These are phyloP conservation scores for Apolygus lucorum DNA, from an alignment of 1,140 invertebrate genomes.

Conservation along the genomic window DNA sequence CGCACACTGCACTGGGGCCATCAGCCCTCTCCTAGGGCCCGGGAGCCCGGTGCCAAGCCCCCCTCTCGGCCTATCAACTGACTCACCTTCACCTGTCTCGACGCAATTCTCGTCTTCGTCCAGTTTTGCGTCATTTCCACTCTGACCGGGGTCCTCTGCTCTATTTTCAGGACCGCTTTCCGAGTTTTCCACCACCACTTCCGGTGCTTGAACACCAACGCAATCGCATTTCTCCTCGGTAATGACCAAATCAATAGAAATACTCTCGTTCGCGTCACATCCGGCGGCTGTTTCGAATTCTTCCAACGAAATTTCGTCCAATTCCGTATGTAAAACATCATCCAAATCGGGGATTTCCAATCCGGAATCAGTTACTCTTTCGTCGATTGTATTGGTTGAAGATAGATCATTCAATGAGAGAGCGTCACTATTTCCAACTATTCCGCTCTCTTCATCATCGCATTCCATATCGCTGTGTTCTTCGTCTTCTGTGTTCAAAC, in stretches of 20 bases:
- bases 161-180: background rate
- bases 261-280: background rate
- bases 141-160: background rate
- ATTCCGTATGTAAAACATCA: background rate
- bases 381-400: background rate
- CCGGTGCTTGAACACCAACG: background rate
- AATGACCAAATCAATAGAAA: background rate
- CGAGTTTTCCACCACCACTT: background rate
- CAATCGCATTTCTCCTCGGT: background rate
- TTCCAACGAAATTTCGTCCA: background rate
- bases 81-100: background rate
- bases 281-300: background rate
- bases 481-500: too few species aligned
- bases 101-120: background rate
- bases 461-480: background rate
- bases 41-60: background rate
- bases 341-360: background rate
- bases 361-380: background rate
- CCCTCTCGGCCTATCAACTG: background rate
- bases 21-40: background rate
- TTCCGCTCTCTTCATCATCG: background rate
- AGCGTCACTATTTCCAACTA: background rate
- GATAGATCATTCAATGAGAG: background rate
- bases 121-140: conserved; percentile 5
- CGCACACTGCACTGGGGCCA: background rate